Evolutionary conservation across 2,888 invertebrate species (phyloP).

Genomic region (Listrodromus nycthemerus): DNA sequence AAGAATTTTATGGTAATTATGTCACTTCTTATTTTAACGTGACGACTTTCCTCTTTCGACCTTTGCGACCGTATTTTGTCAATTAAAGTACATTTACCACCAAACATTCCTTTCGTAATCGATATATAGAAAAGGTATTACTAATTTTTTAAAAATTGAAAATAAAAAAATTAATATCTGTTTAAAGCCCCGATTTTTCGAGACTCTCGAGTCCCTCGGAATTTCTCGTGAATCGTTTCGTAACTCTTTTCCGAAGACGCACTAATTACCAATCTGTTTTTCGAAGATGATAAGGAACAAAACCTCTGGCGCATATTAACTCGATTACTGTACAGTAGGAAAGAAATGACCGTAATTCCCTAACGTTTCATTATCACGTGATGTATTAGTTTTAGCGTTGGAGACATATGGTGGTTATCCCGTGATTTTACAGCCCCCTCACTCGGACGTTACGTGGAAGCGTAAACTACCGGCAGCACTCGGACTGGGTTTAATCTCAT

Average conservation of each 20-base stretch:
- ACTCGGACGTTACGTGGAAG: conserved; percentile 32
- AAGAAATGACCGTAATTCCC: conserved; percentile 47
- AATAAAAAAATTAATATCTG: too few species aligned
- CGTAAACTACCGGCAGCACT: conserved; percentile 51
- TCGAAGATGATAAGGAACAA: neutral
- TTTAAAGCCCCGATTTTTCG: too few species aligned
- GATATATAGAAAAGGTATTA: neutral
- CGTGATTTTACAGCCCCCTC: conserved; percentile 74
- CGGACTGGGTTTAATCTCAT: conserved; percentile 70
- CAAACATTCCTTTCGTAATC: neutral
- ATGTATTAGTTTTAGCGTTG: conserved; percentile 38
- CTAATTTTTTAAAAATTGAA: neutral
- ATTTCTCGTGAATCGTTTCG: too few species aligned
- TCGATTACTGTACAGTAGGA: conserved; percentile 41
- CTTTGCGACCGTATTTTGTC: conserved; percentile 50
- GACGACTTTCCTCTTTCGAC: too few species aligned
- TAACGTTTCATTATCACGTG: conserved; percentile 12
- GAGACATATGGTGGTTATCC: conserved; percentile 78
- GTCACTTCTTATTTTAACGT: too few species aligned
- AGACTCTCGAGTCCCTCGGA: too few species aligned
- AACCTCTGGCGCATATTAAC: conserved; percentile 2
- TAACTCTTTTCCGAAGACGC: too few species aligned
- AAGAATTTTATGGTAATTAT: conserved; percentile 43
- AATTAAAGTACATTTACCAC: conserved; percentile 26
- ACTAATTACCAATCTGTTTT: too few species aligned